These are phyloP conservation scores for Pelobates cultripes DNA, from an alignment of 2,797 vertebrate species.

Conservation along the genomic window DNA sequence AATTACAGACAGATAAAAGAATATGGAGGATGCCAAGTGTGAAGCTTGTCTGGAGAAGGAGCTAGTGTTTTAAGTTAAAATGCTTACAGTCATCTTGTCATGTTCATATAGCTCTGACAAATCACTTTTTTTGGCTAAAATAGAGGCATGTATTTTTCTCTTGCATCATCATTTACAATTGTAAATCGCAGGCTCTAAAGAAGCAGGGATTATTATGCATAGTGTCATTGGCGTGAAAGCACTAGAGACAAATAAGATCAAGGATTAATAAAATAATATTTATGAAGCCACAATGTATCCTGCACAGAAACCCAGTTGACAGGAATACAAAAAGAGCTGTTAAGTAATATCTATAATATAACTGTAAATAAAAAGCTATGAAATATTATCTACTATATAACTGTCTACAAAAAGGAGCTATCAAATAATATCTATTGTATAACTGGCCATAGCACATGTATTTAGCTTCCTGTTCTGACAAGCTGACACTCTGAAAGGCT, in stretches of 20 bases:
- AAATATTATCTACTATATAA: no score
- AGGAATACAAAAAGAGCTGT: no score
- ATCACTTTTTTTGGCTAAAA: not conserved
- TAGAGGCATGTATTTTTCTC: not conserved
- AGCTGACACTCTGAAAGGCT: slow-evolving; percentile 4
- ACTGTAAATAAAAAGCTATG: no score
- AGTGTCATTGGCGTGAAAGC: not conserved
- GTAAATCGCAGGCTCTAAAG: not conserved
- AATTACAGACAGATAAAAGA: slow-evolving; percentile 43
- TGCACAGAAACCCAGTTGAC: not conserved
- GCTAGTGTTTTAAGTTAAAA: not conserved
- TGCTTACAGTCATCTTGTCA: not conserved
- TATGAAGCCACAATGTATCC: not conserved
- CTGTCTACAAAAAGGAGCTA: no score
- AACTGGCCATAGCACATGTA: not conserved
- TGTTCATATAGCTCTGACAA: not conserved
- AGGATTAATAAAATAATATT: not conserved
- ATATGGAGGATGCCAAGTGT: slow-evolving; percentile 22
- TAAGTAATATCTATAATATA: no score
- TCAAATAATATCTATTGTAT: not conserved
- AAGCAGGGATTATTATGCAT: not conserved
- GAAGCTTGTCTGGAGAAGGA: slow-evolving; percentile 8
- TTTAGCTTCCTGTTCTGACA: not conserved
- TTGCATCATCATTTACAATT: not conserved
- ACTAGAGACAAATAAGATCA: not conserved